Conservation (phyloP, 2,888 invertebrate genomes). For the Heteromurus nitidus region DNA sequence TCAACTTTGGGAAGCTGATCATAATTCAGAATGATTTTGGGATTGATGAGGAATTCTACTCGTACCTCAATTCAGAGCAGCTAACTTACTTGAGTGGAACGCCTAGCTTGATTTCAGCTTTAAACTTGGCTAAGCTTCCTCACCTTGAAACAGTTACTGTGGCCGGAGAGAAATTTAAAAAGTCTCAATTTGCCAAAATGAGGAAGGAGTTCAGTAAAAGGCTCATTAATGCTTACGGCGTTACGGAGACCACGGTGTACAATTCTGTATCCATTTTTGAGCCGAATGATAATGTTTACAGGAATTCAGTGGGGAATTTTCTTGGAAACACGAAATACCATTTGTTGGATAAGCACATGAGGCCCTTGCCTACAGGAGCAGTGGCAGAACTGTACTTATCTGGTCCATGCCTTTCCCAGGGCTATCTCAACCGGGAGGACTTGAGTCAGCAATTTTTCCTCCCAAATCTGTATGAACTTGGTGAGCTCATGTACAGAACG, state of each 20-base stretch:
- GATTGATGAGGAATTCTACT: background rate
- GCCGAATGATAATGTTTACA: background rate
- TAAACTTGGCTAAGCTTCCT: constrained; percentile 4
- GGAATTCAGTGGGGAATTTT: constrained; percentile 76
- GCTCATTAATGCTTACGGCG: too few species aligned
- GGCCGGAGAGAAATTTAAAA: background rate
- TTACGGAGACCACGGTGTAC: too few species aligned
- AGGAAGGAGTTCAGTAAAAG: too few species aligned
- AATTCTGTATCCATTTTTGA: background rate
- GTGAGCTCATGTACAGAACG: constrained; percentile 53
- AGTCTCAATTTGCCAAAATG: background rate
- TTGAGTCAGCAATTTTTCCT: constrained; percentile 17
- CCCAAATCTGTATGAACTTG: too few species aligned
- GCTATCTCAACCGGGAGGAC: constrained; percentile 13
- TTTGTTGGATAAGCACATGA: constrained; percentile 84
- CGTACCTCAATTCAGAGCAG: background rate
- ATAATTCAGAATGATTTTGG: background rate
- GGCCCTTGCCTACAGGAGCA: constrained; percentile 78
- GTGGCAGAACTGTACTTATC: constrained; percentile 43
- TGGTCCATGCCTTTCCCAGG: constrained; percentile 30
- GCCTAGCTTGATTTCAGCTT: background rate
- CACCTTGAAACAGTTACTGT: background rate
- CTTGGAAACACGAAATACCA: constrained; percentile 88
- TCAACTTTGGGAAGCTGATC: background rate
- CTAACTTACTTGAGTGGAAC: constrained; percentile 23